Evolutionary conservation across 2,888 invertebrate genomes (phyloP).

Genomic region (Tigriopus californicus): DNA sequence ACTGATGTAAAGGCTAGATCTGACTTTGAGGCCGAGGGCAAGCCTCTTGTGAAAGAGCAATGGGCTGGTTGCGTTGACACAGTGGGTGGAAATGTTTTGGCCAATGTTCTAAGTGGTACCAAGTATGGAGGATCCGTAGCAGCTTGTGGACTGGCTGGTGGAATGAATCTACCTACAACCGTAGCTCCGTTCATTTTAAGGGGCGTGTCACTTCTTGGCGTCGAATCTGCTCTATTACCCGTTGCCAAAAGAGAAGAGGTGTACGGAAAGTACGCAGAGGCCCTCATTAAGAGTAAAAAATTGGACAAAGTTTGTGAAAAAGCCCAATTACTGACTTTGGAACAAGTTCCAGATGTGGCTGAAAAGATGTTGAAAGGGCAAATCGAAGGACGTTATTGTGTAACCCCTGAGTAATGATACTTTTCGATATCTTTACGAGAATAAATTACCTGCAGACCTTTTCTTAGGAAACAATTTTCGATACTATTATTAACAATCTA

Average conservation of each 20-base stretch:
- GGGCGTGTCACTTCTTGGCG: neutral
- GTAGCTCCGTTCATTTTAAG: slow-evolving; percentile 8
- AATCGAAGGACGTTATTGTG: no score
- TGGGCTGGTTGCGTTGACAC: slow-evolving; percentile 11
- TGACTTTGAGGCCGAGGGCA: neutral
- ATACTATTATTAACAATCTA: no score
- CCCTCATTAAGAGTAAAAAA: neutral
- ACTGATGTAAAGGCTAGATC: neutral
- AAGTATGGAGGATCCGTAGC: neutral
- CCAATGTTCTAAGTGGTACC: slow-evolving; percentile 3
- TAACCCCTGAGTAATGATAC: no score
- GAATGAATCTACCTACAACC: neutral
- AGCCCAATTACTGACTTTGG: no score
- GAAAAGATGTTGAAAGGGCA: no score
- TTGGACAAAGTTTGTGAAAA: neutral
- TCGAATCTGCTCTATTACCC: neutral
- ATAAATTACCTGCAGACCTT: no score
- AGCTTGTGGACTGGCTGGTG: slow-evolving; percentile 10
- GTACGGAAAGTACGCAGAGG: neutral
- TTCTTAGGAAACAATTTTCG: no score
- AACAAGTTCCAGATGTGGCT: no score
- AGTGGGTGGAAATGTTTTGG: neutral
- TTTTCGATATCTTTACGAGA: no score
- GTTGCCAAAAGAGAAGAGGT: neutral
- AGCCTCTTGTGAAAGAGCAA: neutral